Base-by-base conservation (phyloP, 2,113 vertebrate species). In the Lichenostomus cassidix region DNA sequence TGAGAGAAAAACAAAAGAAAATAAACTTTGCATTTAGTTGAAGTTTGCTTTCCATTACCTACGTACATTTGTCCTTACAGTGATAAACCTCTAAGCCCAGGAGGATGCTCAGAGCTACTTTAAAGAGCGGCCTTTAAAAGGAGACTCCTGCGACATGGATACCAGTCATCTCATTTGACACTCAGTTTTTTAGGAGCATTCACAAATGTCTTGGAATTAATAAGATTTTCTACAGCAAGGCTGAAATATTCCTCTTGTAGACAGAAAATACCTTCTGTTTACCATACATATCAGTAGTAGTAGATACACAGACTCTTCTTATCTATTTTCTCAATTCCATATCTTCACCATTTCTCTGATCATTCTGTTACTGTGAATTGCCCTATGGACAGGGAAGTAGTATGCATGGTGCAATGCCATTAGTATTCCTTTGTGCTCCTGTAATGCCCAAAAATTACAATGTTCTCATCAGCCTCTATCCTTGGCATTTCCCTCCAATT, bases 1-100 rank as follows among this genome's bases (percentile, higher is more conserved):
- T 50, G 6, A 25, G 25, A 2, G 2, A 11, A 18, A 31, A 53
- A 25, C 5, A 68, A 56, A 15, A 5, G 1, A 3, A 17, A 5
- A 33, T 37, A 19, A 37, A 2, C 2, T 63, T 59, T 21, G 35
- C 8, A 29, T 67, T 65, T 47, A 0, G 4, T 42, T 62, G 10
- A 22, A 5, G 3, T 58, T 87, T 79, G 2, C 3, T 76, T 83
- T 87, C 24, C 10, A 2, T 73, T 80, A 19, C 28, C 22, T 65
- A 12, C 22, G 4, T 22, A 39, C 2, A 39, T 91, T 21, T 5
- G 2, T 35, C 21, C 69, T 64, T 64, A 19, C 2, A 53, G 29
- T 5, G 18, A 46, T 37, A 84, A 68, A 87, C 5, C 3, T 31
- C 49, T 46, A 19, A 69, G 17, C 3, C 16, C 12, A 25, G 14